Percentiles rank a stretch among this genome's conserved stretches.
Evolutionary conservation across 2,113 vertebrate genomes (phyloP).

Genomic region (Copsychus sechellarum): DNA sequence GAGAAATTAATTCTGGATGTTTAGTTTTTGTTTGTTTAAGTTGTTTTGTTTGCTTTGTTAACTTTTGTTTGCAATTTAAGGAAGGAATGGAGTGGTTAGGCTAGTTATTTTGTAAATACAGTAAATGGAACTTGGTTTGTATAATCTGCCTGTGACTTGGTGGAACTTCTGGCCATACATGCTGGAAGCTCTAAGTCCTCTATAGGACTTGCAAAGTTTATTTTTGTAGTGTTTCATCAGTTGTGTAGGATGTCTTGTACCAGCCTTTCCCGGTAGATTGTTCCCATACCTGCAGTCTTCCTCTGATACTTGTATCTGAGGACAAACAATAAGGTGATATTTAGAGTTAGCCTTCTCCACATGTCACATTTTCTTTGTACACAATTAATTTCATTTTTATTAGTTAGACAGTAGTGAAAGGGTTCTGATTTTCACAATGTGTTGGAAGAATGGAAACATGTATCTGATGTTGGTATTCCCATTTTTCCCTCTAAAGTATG

Average conservation of each 20-base stretch:
- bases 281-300: neutral
- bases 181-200: neutral
- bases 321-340: neutral
- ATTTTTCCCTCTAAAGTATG: conserved; percentile 78
- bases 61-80: neutral
- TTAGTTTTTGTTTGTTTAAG: neutral
- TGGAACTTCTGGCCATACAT: neutral
- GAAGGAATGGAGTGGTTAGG: neutral
- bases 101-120: neutral
- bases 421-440: neutral
- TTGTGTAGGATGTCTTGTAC: fast-evolving
- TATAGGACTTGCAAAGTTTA: neutral
- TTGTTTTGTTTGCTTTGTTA: neutral
- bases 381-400: neutral
- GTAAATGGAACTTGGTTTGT: neutral
- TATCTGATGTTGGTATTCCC: neutral
- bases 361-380: neutral
- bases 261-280: neutral
- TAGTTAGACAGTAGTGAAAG: neutral
- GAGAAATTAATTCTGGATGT: neutral
- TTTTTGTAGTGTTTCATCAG: neutral
- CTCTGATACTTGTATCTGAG: neutral
- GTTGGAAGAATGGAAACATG: neutral
- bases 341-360: neutral
- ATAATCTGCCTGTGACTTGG: neutral